Evolutionary conservation across 2,888 invertebrate genomes (phyloP), one percentile per base, ranked within the genome.

Genomic region (Callinectes sapidus): DNA sequence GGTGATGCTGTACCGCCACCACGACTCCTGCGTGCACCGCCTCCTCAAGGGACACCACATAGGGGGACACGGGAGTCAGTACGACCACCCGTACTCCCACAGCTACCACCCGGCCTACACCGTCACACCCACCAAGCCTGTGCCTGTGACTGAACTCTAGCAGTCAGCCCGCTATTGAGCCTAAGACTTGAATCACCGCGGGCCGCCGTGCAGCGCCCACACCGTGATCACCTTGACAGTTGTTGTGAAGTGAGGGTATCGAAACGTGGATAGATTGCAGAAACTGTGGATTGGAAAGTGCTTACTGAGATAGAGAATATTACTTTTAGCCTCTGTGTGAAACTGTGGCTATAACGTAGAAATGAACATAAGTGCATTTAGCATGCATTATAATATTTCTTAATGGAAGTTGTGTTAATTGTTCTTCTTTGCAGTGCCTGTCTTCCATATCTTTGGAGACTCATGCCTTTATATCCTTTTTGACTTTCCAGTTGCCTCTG

Each of bases 131-230:
- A 91, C 91, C 71, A 94, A 94, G 87, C 94, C 94, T 18, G 94
- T 94, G 91, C 94, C 94, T 35, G 94, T 94, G 32, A 94, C 94
- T 28, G 94, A 94, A 90, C 94, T 94, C 90, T 94, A 94, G 94
- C 94, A 94, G 91, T 92, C 91, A 90, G 94, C 94, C 92, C 89
- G 91, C 32, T 93, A 91, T 86, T 93, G 92, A 93, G 91, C 85
- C 88, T 39, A n/a, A 39, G 88, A 91, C 89, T 91, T 88, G 48
- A 42, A 92, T 42, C 71, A 77, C 81, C 39, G 2, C 71, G 87
- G 86, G 55, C 77, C n/a, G n/a, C n/a, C n/a, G n/a, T n/a, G n/a
- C n/a, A 54, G n/a, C 42, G 92, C 87, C 88, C 77, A 81, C 23
- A 28, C 88, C 90, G 89, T 89, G 89, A 85, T 81, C 54, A 88